These are phyloP conservation scores for Palythoa heliodiscus DNA, from an alignment of 92 coral and sea anemone genomes.

Conservation along the genomic window DNA sequence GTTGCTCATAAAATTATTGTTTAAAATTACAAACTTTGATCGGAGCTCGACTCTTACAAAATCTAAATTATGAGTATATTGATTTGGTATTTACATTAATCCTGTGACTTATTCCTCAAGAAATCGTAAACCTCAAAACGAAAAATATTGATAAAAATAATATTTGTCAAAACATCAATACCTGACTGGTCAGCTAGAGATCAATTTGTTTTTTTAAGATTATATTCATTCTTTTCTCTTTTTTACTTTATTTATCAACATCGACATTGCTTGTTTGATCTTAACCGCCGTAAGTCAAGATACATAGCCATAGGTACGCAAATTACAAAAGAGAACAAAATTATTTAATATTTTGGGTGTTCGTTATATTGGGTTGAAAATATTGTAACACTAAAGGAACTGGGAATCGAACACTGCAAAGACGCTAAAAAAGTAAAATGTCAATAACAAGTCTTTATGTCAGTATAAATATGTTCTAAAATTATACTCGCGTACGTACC, in stretches of 20 bases:
- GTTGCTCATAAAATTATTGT: constrained; percentile 1
- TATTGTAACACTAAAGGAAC: background rate
- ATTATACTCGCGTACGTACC: background rate
- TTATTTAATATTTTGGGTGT: background rate
- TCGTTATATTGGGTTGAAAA: background rate
- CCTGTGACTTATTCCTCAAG: constrained; percentile 1
- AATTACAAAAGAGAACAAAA: too few relatives aligned
- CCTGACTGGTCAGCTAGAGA: too few relatives aligned
- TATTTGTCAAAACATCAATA: too few relatives aligned
- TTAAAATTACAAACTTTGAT: background rate
- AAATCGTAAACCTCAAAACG: background rate
- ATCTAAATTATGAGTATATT: background rate
- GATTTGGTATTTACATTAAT: background rate
- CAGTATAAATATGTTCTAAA: too few relatives aligned
- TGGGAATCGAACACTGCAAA: background rate
- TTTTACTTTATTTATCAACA: too few relatives aligned
- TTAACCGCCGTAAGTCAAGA: background rate
- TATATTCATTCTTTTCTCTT: background rate
- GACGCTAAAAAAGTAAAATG: too few relatives aligned
- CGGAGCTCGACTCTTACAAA: background rate
- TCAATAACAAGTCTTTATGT: too few relatives aligned
- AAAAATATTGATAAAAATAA: too few relatives aligned
- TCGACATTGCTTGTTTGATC: background rate
- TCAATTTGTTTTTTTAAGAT: background rate
- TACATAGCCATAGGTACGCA: too few relatives aligned